Percentiles rank a stretch among this genome's conserved stretches.
phyloP scores from a whole-genome alignment of 2,888 invertebrate species.

The Dendrolimus pini region DNA sequence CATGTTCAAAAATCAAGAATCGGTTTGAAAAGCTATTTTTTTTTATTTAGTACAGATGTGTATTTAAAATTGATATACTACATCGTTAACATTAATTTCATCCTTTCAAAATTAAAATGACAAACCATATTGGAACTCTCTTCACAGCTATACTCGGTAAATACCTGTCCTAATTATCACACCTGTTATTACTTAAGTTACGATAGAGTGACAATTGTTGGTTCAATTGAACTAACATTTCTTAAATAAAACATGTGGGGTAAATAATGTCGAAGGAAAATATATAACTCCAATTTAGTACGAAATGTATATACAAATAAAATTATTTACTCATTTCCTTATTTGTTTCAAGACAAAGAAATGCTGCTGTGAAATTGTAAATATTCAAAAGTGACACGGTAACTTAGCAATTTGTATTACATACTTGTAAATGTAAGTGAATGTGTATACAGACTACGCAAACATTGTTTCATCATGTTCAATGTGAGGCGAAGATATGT shows the following conservation, averaged over 20 bases:
- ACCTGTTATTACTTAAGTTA: constrained; percentile 18
- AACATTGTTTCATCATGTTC: not conserved
- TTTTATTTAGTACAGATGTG: no score
- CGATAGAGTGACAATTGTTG: constrained; percentile 9
- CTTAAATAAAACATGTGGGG: constrained; percentile 10
- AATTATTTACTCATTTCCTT: constrained; percentile 16
- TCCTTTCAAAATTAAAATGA: not conserved
- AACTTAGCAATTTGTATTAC: not conserved
- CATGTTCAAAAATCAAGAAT: no score
- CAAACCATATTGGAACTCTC: not conserved
- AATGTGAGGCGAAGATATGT: not conserved
- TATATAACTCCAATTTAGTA: constrained; percentile 23
- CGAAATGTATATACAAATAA: constrained; percentile 12
- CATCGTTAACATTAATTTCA: no score
- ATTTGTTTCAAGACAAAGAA: constrained; percentile 15
- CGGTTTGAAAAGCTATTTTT: no score
- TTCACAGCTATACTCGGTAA: not conserved
- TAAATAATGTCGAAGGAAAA: constrained; percentile 19
- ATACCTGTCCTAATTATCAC: constrained; percentile 25
- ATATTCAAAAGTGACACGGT: constrained; percentile 5
- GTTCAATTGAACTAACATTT: constrained; percentile 27
- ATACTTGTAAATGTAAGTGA: not conserved
- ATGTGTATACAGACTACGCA: not conserved
- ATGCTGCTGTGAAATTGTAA: constrained; percentile 8
- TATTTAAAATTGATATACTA: no score